These are phyloP conservation scores for Hydrochoerus hydrochaeris DNA, from an alignment of 2,113 vertebrate species.

Conservation along the genomic window DNA sequence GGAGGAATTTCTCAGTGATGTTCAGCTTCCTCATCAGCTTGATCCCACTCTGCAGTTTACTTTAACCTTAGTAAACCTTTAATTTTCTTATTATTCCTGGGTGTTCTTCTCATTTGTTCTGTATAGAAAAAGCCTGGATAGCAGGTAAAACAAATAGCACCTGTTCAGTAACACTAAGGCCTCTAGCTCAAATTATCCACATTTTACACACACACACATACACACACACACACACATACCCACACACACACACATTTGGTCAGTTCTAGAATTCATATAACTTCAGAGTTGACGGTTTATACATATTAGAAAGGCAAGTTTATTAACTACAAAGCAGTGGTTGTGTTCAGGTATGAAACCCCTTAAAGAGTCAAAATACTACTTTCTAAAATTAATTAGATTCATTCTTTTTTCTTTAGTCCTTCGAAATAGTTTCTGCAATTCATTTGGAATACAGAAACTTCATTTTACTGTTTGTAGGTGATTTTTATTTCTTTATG, in stretches of 20 bases:
- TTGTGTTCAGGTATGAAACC: not conserved
- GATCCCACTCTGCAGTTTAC: not conserved
- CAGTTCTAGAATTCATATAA: not conserved
- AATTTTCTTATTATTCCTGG: not conserved
- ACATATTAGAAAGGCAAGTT: not conserved
- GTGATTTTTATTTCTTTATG: not conserved
- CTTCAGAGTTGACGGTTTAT: not conserved
- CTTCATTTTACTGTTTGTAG: not conserved
- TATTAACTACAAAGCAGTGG: not conserved
- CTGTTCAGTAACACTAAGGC: not conserved
- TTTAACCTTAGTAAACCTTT: not conserved
- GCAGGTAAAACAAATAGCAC: not conserved
- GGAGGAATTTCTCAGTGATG: not conserved
- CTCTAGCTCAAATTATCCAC: not conserved
- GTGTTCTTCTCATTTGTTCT: not conserved
- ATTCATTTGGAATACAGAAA: not conserved
- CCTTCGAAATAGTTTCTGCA: not conserved
- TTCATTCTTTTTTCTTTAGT: not conserved
- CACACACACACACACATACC: not conserved
- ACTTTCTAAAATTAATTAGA: not conserved
- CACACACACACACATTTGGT: not conserved
- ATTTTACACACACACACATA: not conserved
- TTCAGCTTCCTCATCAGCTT: not conserved
- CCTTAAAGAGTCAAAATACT: not conserved
- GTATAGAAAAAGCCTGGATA: not conserved